These are phyloP conservation scores for Beroe ovata DNA, from an alignment of 37 sponge, comb jelly and placozoan species.

Conservation along the genomic window DNA sequence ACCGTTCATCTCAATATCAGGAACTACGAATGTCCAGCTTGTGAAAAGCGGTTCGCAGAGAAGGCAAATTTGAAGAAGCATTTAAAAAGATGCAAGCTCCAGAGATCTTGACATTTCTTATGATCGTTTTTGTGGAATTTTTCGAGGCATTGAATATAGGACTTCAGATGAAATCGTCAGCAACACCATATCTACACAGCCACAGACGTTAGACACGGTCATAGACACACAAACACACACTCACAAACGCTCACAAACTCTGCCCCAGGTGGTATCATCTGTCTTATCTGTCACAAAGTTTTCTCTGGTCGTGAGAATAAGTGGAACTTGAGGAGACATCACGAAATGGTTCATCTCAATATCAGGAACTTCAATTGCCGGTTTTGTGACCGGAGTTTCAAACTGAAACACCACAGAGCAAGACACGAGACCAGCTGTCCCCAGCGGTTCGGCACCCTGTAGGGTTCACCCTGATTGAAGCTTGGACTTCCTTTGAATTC, in stretches of 20 bases:
- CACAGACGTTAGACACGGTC: too few species aligned
- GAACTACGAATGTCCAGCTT: conserved; percentile 9
- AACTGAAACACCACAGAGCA: background rate
- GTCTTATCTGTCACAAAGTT: background rate
- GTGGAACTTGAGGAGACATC: conserved; percentile 8
- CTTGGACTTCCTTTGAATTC: too few species aligned
- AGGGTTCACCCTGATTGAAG: too few species aligned
- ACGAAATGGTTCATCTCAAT: conserved; percentile 13
- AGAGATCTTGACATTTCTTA: too few species aligned
- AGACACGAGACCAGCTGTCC: background rate
- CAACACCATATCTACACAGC: too few species aligned
- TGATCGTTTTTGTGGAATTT: too few species aligned
- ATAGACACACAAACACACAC: too few species aligned
- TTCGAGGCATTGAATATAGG: too few species aligned
- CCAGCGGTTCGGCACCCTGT: background rate
- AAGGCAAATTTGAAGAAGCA: conserved; percentile 11
- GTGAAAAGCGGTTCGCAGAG: background rate
- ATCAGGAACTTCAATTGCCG: conserved; percentile 35
- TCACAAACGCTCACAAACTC: too few species aligned
- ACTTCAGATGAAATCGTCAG: too few species aligned
- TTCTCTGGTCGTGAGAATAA: background rate
- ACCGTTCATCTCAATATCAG: conserved; percentile 55
- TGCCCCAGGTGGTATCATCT: too few species aligned
- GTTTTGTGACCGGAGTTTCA: background rate
- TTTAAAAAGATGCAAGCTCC: background rate